Conservation (phyloP, 35 echinoderm and acorn worm species). For the Ptychodera flava region DNA sequence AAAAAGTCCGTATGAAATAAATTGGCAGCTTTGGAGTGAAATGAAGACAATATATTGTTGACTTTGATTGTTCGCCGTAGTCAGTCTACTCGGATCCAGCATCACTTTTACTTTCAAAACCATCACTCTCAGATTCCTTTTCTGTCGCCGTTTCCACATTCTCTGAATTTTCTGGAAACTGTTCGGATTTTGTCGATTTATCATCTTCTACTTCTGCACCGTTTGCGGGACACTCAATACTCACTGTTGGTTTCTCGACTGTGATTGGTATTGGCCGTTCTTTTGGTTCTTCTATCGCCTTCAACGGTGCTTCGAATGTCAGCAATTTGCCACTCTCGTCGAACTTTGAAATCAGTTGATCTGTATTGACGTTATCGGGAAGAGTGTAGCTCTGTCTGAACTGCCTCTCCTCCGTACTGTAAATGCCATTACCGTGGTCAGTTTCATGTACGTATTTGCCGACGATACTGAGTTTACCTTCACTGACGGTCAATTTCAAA, state of each 20-base stretch:
- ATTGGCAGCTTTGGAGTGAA: too few species aligned
- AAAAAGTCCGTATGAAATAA: too few species aligned
- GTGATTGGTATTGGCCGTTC: background rate
- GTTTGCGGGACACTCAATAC: background rate
- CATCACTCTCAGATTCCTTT: too few species aligned
- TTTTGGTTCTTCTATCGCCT: background rate
- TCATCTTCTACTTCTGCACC: background rate
- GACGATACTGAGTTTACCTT: background rate
- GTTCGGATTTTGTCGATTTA: background rate
- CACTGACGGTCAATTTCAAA: background rate
- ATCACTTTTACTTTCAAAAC: too few species aligned
- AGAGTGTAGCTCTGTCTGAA: background rate
- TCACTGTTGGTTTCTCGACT: background rate
- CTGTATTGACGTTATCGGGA: background rate
- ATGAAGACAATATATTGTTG: too few species aligned
- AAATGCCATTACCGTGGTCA: background rate
- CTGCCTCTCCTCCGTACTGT: background rate
- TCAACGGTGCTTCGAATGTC: background rate
- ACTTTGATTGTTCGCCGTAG: too few species aligned
- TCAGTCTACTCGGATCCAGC: too few species aligned
- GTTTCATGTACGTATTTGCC: background rate
- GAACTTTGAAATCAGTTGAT: background rate
- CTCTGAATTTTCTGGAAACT: background rate
- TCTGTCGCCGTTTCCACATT: background rate
- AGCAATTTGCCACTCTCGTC: background rate